Base-by-base conservation (phyloP, 1,140 invertebrate species). In the Tetragnatha versicolor region DNA sequence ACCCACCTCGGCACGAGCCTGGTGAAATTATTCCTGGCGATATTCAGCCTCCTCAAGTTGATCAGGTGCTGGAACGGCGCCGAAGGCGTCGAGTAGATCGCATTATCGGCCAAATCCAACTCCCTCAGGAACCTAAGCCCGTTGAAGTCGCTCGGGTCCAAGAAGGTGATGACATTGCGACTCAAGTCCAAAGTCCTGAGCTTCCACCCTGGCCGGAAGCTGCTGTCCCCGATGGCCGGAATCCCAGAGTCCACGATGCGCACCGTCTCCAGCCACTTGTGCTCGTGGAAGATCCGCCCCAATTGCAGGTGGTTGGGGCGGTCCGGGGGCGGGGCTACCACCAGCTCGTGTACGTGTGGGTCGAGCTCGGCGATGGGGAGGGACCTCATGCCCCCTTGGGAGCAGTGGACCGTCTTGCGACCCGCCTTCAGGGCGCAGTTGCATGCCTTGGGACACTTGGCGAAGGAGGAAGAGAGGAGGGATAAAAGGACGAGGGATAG, bases 141-240 rank as follows among this genome's bases (percentile, higher is more conserved):
- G 31, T 82, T 83, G 82, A 87, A 87, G 80, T 87, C 85, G 0
- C 84, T 83, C 27, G 87, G 86, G 7, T 82, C 75, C 2, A 93
- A 88, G 80, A 90, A 88, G 7, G 90, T 91, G 60, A 94, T 90
- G 81, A 92, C 92, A 84, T 94, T 94, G 81, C 90, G 86, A 0
- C 91, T 90, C 14, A 94, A 86, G 84, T 94, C 91, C 35, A 94
- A 86, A 27, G 90, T 84, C 73, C 88, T 87, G 37, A 94, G 85
- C 70, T 90, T 89, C 63, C 88, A 88, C 2, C 93, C 88, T 1
- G 91, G 91, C 89, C 90, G 93, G 84, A 94, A 93, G 10, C 92
- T 92, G 82, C 92, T 89, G 76, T 90, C 88, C 0, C 93, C 93
- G 73, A 94, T 91, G 17, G 91, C 91, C 0, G 93, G 92, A 6